phyloP scores from a whole-genome alignment of 2,888 invertebrate species.

The Apodemia mormo region DNA sequence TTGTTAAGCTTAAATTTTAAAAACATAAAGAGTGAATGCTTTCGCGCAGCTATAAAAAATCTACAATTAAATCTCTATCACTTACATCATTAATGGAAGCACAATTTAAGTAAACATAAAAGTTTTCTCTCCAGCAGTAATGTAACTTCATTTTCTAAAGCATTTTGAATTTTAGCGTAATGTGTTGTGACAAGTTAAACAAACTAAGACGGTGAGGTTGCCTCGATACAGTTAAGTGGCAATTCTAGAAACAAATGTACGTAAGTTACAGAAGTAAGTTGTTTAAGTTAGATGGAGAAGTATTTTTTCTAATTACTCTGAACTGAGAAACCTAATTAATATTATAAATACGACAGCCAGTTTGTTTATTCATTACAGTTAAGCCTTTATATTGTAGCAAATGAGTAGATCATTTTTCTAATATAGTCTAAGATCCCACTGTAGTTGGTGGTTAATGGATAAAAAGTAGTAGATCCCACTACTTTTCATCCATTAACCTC shows the following conservation, averaged over 20 bases:
- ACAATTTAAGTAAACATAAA: neutral
- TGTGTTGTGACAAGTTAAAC: slow-evolving; percentile 28
- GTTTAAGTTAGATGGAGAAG: neutral
- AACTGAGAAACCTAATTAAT: neutral
- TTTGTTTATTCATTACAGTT: neutral
- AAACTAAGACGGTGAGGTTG: slow-evolving; percentile 49
- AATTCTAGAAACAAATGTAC: slow-evolving; percentile 49
- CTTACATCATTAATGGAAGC: neutral
- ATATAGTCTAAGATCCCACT: no score
- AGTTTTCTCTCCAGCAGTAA: slow-evolving; percentile 1
- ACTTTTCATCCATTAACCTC: no score
- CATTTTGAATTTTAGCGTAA: slow-evolving; percentile 34
- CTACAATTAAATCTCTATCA: neutral
- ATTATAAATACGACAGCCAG: neutral
- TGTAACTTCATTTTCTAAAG: slow-evolving; percentile 14
- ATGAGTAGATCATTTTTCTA: no score
- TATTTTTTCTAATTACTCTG: neutral
- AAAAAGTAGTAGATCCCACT: no score
- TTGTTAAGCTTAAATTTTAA: no score
- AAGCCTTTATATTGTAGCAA: no score
- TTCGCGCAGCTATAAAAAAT: neutral
- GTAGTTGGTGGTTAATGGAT: no score
- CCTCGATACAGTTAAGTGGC: slow-evolving; percentile 50
- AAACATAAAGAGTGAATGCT: no score
- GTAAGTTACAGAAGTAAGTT: slow-evolving; percentile 32